Percentiles rank a stretch among this genome's conserved stretches.
These are phyloP conservation scores for Hypanus sabinus DNA, from an alignment of 2,113 vertebrate species.

Conservation along the genomic window DNA sequence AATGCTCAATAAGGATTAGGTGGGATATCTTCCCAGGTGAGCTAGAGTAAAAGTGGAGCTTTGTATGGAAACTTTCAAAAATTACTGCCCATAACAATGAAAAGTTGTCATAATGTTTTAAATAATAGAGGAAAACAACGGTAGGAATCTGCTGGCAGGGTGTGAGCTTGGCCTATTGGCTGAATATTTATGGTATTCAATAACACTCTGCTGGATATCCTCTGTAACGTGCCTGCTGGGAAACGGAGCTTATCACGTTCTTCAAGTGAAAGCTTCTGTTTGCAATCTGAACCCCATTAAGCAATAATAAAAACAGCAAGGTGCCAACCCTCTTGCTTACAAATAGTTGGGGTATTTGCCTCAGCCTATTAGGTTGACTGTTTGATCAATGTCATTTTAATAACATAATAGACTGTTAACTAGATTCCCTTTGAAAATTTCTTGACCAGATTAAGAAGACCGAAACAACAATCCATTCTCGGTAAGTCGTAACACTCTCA, in stretches of 20 bases:
- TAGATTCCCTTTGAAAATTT: constrained; percentile 13
- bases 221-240: constrained; percentile 23
- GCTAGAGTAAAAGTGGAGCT: neutral
- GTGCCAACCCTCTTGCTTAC: constrained; percentile 16
- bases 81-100: neutral
- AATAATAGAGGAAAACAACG: neutral
- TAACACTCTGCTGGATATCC: constrained; percentile 32
- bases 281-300: constrained; percentile 36
- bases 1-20: neutral
- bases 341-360: constrained; percentile 11
- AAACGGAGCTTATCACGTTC: neutral
- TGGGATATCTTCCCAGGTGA: neutral
- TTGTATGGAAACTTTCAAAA: neutral
- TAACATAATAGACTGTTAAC: constrained; percentile 30
- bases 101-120: neutral
- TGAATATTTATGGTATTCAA: constrained; percentile 36
- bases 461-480: neutral
- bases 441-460: constrained; percentile 17
- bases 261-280: constrained; percentile 25
- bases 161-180: constrained; percentile 11
- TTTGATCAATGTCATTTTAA: constrained; percentile 34
- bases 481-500: neutral
- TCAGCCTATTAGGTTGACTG: constrained; percentile 22
- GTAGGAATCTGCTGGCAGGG: constrained; percentile 22
- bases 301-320: constrained; percentile 35